Conservation (phyloP, 2,797 vertebrate species). For the Eulemur rubriventer region DNA sequence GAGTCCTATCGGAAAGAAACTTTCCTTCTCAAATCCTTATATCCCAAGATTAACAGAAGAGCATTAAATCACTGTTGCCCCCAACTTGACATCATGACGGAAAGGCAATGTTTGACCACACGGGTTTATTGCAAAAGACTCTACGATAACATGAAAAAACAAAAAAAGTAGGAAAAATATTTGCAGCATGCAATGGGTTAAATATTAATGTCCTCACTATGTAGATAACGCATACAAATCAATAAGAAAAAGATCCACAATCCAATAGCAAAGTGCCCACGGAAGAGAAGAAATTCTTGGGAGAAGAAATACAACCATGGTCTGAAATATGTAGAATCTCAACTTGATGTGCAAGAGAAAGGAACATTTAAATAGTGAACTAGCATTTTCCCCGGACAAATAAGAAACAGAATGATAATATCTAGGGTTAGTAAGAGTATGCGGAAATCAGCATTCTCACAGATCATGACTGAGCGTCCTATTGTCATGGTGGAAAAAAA, state of each 20-base stretch:
- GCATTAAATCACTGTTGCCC: fast-evolving
- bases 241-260: neutral
- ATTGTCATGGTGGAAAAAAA: fast-evolving
- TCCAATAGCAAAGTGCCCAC: neutral
- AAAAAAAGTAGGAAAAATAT: neutral
- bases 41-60: neutral
- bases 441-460: neutral
- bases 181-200: neutral
- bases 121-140: neutral
- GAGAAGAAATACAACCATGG: neutral
- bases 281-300: neutral
- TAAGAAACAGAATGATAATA: neutral
- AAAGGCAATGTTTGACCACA: neutral
- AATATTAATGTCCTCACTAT: neutral
- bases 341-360: neutral
- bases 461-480: neutral
- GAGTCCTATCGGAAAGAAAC: neutral
- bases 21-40: neutral
- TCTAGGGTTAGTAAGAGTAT: neutral
- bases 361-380: too few species aligned
- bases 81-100: neutral
- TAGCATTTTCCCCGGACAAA: neutral
- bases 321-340: neutral
- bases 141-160: neutral
- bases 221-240: neutral